A percentile compares a stretch with the other conserved stretches of the same genome.
These are phyloP conservation scores for Tortricodes alternella DNA, from an alignment of 2,888 invertebrate genomes.

Conservation along the genomic window DNA sequence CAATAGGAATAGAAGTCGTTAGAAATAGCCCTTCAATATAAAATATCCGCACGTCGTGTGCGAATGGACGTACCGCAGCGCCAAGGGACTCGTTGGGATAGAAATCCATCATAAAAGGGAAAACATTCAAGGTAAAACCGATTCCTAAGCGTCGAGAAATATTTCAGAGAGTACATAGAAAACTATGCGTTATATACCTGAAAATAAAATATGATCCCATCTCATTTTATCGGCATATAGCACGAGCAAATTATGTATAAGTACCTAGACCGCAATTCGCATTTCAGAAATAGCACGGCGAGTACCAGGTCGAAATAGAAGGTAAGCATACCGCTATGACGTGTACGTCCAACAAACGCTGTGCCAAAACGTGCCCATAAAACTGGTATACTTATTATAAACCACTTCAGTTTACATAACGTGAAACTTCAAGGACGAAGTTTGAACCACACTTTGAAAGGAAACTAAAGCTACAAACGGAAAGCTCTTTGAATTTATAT, in stretches of 20 bases:
- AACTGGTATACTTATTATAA: conserved; percentile 46
- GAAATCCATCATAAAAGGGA: conserved; percentile 22
- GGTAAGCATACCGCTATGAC: conserved; percentile 43
- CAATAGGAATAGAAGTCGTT: conserved; percentile 12
- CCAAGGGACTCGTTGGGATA: conserved; percentile 8
- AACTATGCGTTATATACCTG: neutral
- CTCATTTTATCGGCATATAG: conserved; percentile 37
- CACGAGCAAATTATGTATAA: conserved; percentile 59
- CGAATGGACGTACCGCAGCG: conserved; percentile 4
- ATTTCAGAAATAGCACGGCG: conserved; percentile 61
- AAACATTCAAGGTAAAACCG: conserved; percentile 18
- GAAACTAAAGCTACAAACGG: neutral
- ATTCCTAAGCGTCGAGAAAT: conserved; percentile 12
- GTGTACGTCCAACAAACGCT: conserved; percentile 42
- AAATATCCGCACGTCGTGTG: neutral
- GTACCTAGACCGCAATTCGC: conserved; percentile 54
- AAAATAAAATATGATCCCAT: conserved; percentile 11
- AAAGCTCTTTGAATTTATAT: neutral
- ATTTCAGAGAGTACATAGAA: neutral
- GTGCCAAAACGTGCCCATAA: conserved; percentile 55
- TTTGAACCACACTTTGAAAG: neutral
- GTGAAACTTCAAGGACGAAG: conserved; percentile 16
- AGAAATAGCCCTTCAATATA: conserved; percentile 5
- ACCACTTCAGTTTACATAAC: conserved; percentile 34
- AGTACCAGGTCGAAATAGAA: conserved; percentile 52